These are phyloP conservation scores for Danio albolineatus DNA, from an alignment of 2,797 vertebrate genomes.

Conservation along the genomic window DNA sequence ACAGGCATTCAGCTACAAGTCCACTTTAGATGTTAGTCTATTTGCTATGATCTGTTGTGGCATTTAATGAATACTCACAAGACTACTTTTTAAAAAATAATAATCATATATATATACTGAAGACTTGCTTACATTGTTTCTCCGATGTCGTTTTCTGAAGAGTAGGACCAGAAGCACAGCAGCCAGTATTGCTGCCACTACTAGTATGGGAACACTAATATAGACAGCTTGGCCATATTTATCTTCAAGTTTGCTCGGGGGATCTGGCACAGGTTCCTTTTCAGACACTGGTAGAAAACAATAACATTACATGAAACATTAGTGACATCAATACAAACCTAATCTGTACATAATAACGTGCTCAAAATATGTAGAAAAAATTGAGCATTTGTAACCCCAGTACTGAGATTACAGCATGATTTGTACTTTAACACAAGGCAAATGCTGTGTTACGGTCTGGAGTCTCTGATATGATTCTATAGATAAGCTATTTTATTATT, in stretches of 20 bases:
- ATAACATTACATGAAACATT: background rate
- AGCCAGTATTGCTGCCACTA: slow-evolving; percentile 7
- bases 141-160: slow-evolving; percentile 23
- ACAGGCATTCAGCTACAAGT: too few relatives aligned
- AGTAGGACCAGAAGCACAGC: background rate
- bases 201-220: slow-evolving; percentile 26
- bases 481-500: background rate
- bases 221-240: background rate
- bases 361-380: background rate
- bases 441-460: background rate
- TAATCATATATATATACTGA: too few relatives aligned
- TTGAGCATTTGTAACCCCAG: background rate
- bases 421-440: background rate
- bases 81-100: too few relatives aligned
- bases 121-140: slow-evolving; percentile 28
- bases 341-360: too few relatives aligned
- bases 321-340: background rate
- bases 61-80: too few relatives aligned
- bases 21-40: too few relatives aligned
- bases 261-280: rapidly evolving
- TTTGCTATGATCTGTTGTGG: too few relatives aligned
- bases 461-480: background rate
- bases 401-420: background rate
- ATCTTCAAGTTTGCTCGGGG: rapidly evolving
- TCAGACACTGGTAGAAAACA: slow-evolving; percentile 9